These are phyloP conservation scores for Ypsolopha sequella DNA, from an alignment of 2,888 invertebrate species.

Conservation along the genomic window DNA sequence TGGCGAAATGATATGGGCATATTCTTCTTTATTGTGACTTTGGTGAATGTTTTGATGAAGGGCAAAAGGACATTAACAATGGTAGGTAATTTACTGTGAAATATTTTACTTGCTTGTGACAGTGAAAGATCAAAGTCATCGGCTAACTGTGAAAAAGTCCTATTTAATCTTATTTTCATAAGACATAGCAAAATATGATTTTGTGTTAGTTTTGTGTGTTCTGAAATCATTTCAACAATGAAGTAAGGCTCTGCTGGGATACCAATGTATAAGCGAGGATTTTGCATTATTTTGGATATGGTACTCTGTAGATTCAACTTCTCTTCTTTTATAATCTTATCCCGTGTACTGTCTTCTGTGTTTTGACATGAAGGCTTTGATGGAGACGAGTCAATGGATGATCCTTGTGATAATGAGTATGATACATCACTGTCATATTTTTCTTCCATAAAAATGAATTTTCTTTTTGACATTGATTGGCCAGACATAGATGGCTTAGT, in stretches of 20 bases:
- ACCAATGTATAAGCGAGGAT: constrained; percentile 7
- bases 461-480: too few species aligned
- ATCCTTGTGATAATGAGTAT: constrained; percentile 5
- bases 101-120: not conserved
- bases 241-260: constrained; percentile 7
- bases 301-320: too few species aligned
- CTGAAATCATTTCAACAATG: not conserved
- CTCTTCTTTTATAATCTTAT: constrained; percentile 7
- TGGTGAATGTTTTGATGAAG: too few species aligned
- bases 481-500: too few species aligned
- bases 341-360: constrained; percentile 8
- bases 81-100: not conserved
- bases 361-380: too few species aligned
- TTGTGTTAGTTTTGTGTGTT: not conserved
- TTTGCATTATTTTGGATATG: too few species aligned
- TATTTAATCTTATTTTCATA: constrained; percentile 5
- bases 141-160: too few species aligned
- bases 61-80: not conserved
- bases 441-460: not conserved
- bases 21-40: not conserved
- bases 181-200: constrained; percentile 5
- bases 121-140: not conserved
- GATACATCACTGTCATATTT: not conserved
- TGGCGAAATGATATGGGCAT: constrained; percentile 5
- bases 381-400: too few species aligned